Conservation (phyloP, 2,797 vertebrate genomes). For the Amniataba percoides region DNA sequence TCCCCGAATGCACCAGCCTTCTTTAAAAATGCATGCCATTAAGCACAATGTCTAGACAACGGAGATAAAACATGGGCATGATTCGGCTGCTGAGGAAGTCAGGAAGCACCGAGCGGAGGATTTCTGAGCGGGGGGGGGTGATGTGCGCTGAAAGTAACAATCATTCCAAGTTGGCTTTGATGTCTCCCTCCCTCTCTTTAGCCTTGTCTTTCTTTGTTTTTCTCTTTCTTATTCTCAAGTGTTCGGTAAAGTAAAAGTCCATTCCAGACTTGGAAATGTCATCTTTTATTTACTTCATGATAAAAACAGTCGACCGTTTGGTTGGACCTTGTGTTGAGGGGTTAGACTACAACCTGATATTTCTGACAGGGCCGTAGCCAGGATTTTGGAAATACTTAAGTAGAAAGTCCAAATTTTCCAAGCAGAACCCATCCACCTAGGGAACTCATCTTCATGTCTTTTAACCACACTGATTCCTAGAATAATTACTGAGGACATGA, state of each 20-base stretch:
- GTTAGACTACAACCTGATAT: constrained; percentile 1
- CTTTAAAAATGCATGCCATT: constrained; percentile 66
- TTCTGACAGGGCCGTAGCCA: neutral
- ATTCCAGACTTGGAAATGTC: constrained; percentile 32
- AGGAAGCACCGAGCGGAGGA: constrained; percentile 16
- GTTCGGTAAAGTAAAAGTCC: constrained; percentile 18
- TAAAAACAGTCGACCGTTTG: constrained; percentile 20
- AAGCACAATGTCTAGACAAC: constrained; percentile 51
- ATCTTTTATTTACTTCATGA: constrained; percentile 12
- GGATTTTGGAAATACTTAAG: neutral
- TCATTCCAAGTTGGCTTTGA: constrained; percentile 23
- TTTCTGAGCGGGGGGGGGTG: constrained; percentile 25
- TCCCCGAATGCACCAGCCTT: constrained; percentile 39
- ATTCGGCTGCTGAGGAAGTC: constrained; percentile 18
- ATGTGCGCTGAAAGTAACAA: constrained; percentile 8
- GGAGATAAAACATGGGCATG: constrained; percentile 35
- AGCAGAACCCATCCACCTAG: neutral
- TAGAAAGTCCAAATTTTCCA: constrained; percentile 8
- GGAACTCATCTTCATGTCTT: neutral
- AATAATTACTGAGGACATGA: neutral
- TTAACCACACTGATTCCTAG: neutral
- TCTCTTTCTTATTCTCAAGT: constrained; percentile 27
- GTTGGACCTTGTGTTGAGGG: neutral
- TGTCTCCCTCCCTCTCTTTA: constrained; percentile 10
- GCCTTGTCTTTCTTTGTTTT: constrained; percentile 23